Percentiles rank a stretch among this genome's conserved stretches.
These are phyloP conservation scores for Chrysemys picta DNA, from an alignment of 2,113 vertebrate species.

Conservation along the genomic window DNA sequence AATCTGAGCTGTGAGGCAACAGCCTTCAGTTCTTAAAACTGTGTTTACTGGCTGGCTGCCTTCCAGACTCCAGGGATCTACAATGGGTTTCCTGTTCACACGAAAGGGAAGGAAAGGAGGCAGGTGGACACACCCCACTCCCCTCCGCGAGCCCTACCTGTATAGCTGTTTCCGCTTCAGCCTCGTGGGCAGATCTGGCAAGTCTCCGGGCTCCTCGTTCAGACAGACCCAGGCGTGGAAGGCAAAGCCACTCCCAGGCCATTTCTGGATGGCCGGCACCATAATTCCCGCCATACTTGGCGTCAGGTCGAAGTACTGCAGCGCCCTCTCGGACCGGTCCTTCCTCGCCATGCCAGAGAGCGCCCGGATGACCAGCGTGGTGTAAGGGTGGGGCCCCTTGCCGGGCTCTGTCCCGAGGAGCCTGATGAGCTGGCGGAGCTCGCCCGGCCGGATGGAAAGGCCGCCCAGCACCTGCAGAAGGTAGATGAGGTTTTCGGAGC, in stretches of 20 bases:
- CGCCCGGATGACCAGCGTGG: constrained; percentile 79
- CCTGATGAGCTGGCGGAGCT: constrained; percentile 87
- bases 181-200: constrained; percentile 3
- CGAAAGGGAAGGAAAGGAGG: neutral
- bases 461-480: constrained; percentile 88
- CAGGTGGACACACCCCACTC: neutral
- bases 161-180: constrained; percentile 95
- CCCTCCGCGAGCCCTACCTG: constrained; percentile 80
- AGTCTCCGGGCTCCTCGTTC: constrained; percentile 71
- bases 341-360: constrained; percentile 90
- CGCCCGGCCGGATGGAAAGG: constrained; percentile 87
- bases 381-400: constrained; percentile 76
- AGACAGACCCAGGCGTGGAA: constrained; percentile 97
- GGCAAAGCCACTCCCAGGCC: constrained; percentile 90
- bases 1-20: neutral
- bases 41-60: neutral
- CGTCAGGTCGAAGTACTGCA: constrained; percentile 93
- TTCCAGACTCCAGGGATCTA: neutral
- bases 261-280: constrained; percentile 93
- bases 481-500: constrained; percentile 86
- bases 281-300: constrained; percentile 97
- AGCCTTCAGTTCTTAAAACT: neutral
- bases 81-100: neutral
- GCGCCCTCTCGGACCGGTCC: constrained; percentile 80
- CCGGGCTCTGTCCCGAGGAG: constrained; percentile 78